Percentiles rank a stretch among this genome's conserved stretches.
Conservation (phyloP, 2,113 vertebrate species). For the Corythaixoides concolor region DNA sequence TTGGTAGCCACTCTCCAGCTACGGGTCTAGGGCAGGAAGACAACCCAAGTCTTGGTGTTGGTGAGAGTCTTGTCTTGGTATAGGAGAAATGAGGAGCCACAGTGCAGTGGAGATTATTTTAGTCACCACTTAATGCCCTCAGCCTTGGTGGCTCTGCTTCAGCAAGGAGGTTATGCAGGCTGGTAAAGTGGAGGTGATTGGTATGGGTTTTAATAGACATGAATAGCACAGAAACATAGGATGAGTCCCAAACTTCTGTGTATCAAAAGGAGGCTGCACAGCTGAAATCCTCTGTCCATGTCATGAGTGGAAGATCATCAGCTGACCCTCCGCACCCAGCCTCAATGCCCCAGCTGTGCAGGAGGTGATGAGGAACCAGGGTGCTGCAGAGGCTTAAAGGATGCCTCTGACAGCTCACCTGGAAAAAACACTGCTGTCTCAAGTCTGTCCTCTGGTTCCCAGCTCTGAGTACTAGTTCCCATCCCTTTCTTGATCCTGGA, state of each 20-base stretch:
- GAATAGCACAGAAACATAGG: not conserved
- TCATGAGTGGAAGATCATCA: not conserved
- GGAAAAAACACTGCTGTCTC: not conserved
- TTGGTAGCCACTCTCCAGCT: not conserved
- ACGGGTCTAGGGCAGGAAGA: not conserved
- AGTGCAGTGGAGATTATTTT: not conserved
- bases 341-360: not conserved
- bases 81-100: not conserved
- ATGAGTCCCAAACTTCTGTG: not conserved
- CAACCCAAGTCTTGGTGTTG: not conserved
- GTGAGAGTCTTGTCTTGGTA: not conserved
- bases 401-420: not conserved
- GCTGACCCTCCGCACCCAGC: rapidly evolving
- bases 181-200: not conserved
- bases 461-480: not conserved
- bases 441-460: not conserved
- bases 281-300: not conserved
- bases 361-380: not conserved
- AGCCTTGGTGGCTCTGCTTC: not conserved
- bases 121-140: not conserved
- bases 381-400: not conserved
- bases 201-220: not conserved
- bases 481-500: not conserved
- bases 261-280: not conserved
- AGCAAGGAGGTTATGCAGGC: not conserved